Percentiles rank a stretch among this genome's conserved stretches.
Conservation (phyloP, 1,140 invertebrate species). For the Drosophila simulans region DNA sequence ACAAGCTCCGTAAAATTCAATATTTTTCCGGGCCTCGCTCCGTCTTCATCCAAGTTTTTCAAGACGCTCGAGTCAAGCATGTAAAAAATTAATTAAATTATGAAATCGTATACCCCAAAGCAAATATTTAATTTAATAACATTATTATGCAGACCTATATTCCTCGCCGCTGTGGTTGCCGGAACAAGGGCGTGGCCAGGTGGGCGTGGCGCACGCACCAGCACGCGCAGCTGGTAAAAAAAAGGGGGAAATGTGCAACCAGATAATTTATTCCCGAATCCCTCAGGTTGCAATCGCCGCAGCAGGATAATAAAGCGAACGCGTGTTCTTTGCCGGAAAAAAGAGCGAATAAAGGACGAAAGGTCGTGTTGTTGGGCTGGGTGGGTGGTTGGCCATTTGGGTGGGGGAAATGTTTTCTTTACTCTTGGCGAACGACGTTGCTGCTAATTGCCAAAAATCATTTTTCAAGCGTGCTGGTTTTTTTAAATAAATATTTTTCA, state of each 20-base stretch:
- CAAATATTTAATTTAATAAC: slow-evolving; percentile 82
- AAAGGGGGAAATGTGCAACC: slow-evolving; percentile 55
- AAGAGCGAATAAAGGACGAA: slow-evolving; percentile 25
- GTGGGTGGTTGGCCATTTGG: not conserved
- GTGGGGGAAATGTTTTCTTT: slow-evolving; percentile 27
- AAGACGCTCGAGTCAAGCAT: slow-evolving; percentile 56
- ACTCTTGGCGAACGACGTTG: slow-evolving; percentile 34
- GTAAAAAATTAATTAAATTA: slow-evolving; percentile 80
- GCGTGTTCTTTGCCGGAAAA: slow-evolving; percentile 54
- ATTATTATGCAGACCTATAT: slow-evolving; percentile 67
- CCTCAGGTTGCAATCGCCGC: slow-evolving; percentile 65
- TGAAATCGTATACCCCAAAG: slow-evolving; percentile 79
- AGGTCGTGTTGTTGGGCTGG: not conserved
- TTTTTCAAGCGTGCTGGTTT: slow-evolving; percentile 70
- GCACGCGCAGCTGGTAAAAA: slow-evolving; percentile 53
- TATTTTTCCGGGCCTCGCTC: slow-evolving; percentile 54
- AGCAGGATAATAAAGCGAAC: slow-evolving; percentile 71
- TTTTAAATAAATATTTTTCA: slow-evolving; percentile 46
- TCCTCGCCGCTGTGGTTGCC: slow-evolving; percentile 1
- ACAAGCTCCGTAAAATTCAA: slow-evolving; percentile 71
- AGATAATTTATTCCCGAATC: slow-evolving; percentile 50
- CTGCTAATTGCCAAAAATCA: slow-evolving; percentile 80
- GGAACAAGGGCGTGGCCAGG: slow-evolving; percentile 33
- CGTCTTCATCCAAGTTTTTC: slow-evolving; percentile 6
- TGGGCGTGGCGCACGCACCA: slow-evolving; percentile 73